These are phyloP conservation scores for Automeris io DNA, from an alignment of 2,888 invertebrate species.

Conservation along the genomic window DNA sequence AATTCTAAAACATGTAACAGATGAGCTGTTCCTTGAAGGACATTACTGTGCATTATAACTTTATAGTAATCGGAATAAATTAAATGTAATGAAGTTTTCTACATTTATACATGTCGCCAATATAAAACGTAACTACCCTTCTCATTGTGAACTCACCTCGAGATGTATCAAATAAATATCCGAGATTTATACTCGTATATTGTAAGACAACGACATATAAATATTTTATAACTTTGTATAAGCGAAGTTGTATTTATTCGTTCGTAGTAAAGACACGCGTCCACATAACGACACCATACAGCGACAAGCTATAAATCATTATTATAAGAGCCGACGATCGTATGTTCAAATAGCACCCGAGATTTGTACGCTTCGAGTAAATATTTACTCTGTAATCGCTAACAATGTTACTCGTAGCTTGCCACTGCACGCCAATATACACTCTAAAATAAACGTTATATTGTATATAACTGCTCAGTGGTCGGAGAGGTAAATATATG, in stretches of 20 bases:
- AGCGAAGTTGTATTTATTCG: slow-evolving; percentile 9
- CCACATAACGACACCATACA: slow-evolving; percentile 2
- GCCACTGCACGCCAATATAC: background rate
- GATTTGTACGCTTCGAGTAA: slow-evolving; percentile 25
- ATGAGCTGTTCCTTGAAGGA: too few relatives aligned
- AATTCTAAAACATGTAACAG: too few relatives aligned
- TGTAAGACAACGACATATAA: slow-evolving; percentile 3
- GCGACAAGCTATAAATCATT: slow-evolving; percentile 24
- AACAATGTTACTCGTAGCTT: slow-evolving; percentile 8
- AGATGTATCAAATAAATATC: background rate
- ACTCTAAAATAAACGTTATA: slow-evolving; percentile 4
- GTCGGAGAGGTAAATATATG: background rate
- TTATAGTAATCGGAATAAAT: too few relatives aligned
- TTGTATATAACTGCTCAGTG: slow-evolving; percentile 1
- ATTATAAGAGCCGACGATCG: slow-evolving; percentile 17
- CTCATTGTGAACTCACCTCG: background rate
- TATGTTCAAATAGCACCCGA: slow-evolving; percentile 23
- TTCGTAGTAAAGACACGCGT: slow-evolving; percentile 4
- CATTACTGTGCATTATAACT: too few relatives aligned
- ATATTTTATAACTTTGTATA: slow-evolving; percentile 4
- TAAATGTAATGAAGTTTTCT: too few relatives aligned
- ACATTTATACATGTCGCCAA: too few relatives aligned
- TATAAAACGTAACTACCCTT: background rate
- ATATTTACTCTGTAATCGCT: slow-evolving; percentile 25
- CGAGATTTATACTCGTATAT: slow-evolving; percentile 4